Conservation (phyloP, 2,888 invertebrate genomes). For the Drosophila quasianomalipes region DNA sequence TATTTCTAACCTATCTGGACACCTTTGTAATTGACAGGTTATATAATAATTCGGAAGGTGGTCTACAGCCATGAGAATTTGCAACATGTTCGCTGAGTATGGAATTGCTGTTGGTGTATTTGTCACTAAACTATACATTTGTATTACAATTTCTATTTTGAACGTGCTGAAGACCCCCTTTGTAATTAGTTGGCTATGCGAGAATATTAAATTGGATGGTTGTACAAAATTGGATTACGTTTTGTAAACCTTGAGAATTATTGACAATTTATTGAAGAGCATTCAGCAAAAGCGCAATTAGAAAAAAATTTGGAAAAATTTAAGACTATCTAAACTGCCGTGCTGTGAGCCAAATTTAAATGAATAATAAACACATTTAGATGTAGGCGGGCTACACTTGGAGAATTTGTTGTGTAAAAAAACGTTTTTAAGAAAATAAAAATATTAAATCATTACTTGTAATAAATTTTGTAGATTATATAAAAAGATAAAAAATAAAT, state of each 20-base stretch:
- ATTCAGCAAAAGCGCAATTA: background rate
- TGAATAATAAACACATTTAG: background rate
- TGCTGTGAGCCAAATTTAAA: background rate
- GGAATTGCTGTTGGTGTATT: background rate
- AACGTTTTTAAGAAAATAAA: background rate
- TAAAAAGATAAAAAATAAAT: background rate
- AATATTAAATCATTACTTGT: background rate
- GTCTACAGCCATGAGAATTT: slow-evolving; percentile 3
- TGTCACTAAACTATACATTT: background rate
- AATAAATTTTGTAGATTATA: background rate
- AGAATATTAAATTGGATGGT: background rate
- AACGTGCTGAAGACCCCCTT: background rate
- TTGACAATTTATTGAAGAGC: background rate
- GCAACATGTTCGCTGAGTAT: background rate
- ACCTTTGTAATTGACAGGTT: background rate
- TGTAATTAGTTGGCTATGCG: background rate
- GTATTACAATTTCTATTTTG: no score
- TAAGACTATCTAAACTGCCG: background rate
- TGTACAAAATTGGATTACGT: background rate
- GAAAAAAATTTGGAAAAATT: background rate
- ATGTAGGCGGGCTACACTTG: slow-evolving; percentile 5
- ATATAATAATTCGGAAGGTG: background rate
- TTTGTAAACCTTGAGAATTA: background rate
- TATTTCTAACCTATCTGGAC: background rate
- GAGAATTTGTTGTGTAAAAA: background rate